A percentile compares a stretch with the other conserved stretches of the same genome.
Evolutionary conservation across 2,797 vertebrate species (phyloP).

Genomic region (Octomys mimax): DNA sequence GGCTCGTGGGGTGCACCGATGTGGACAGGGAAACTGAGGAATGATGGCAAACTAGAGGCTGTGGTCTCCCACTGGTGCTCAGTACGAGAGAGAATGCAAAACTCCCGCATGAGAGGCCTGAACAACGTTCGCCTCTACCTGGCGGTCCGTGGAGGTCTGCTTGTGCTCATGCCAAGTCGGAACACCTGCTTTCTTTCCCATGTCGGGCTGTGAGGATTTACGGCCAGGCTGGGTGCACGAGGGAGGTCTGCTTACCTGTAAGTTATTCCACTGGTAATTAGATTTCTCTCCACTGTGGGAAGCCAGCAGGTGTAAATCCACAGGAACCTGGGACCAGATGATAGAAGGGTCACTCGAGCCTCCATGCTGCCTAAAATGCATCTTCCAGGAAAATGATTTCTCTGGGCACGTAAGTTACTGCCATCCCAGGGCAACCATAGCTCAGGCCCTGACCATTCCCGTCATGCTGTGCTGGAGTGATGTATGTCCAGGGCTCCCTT

Average conservation of each 20-base stretch:
- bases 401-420: slow-evolving; percentile 77
- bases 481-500: slow-evolving; percentile 52
- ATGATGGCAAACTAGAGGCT: background rate
- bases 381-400: slow-evolving; percentile 83
- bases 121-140: background rate
- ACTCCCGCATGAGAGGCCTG: background rate
- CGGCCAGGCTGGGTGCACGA: background rate
- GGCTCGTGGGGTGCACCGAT: background rate
- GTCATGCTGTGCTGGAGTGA: slow-evolving; percentile 74
- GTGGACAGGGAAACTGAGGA: background rate
- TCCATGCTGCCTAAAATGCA: slow-evolving; percentile 74
- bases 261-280: slow-evolving; percentile 84
- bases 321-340: slow-evolving; percentile 72
- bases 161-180: background rate
- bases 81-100: background rate
- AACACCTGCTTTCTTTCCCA: background rate
- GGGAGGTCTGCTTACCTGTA: slow-evolving; percentile 70
- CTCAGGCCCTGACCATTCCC: slow-evolving; percentile 74
- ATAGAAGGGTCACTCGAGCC: slow-evolving; percentile 78
- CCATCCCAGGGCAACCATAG: slow-evolving; percentile 62
- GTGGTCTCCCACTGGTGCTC: background rate
- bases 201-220: slow-evolving; percentile 61
- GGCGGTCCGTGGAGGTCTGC: background rate
- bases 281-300: slow-evolving; percentile 77
- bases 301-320: slow-evolving; percentile 75